A percentile compares a stretch with the other conserved stretches of the same genome.
Evolutionary conservation across 2,888 invertebrate species (phyloP).

Genomic region (Amblyteles armatorius): DNA sequence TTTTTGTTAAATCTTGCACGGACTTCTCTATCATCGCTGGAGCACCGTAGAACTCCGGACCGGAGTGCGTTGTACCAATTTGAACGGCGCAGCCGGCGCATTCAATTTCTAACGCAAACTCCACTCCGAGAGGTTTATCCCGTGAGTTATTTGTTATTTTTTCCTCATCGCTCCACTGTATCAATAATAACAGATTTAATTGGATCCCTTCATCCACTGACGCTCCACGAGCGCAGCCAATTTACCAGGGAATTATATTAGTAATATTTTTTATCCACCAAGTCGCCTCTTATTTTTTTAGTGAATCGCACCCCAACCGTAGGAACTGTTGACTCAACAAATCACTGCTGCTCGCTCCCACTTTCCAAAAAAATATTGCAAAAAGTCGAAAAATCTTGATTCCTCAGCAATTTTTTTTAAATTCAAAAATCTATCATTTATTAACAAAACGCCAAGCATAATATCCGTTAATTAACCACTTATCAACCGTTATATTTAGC

Average conservation of each 20-base stretch:
- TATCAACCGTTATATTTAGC: neutral
- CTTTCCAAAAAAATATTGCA: too few species aligned
- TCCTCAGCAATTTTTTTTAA: neutral
- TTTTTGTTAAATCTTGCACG: neutral
- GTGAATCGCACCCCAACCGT: too few species aligned
- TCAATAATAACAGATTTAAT: constrained; percentile 23
- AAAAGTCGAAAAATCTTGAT: neutral
- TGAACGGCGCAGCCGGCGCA: neutral
- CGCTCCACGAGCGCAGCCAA: neutral
- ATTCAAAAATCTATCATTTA: neutral
- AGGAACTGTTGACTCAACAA: too few species aligned
- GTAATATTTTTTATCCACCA: neutral
- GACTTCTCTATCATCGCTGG: neutral
- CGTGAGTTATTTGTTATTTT: neutral
- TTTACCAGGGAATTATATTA: neutral
- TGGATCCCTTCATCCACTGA: neutral
- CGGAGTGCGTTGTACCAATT: neutral
- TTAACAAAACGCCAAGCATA: too few species aligned
- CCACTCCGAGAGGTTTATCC: neutral
- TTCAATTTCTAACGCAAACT: constrained; percentile 7
- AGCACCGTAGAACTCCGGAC: neutral
- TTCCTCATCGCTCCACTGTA: neutral
- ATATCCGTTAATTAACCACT: neutral
- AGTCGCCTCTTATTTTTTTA: neutral
- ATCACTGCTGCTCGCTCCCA: too few species aligned